phyloP scores from a whole-genome alignment of 2,888 invertebrate genomes.

The Glaucopsyche alexis region DNA sequence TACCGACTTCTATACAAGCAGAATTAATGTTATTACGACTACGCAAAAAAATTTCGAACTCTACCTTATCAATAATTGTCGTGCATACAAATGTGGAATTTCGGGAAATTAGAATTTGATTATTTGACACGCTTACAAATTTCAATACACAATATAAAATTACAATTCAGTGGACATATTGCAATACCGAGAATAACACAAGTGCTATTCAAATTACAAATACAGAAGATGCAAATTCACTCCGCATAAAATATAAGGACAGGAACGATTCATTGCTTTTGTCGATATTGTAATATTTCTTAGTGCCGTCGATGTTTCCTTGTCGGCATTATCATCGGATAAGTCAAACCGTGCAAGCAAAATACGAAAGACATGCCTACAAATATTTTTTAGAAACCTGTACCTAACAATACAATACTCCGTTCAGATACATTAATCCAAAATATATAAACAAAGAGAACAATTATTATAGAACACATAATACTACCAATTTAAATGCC shows the following conservation, averaged over 20 bases:
- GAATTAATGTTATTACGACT: not conserved
- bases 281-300: conserved; percentile 21
- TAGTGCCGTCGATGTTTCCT: not conserved
- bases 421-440: too few relatives aligned
- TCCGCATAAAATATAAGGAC: conserved; percentile 34
- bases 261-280: conserved; percentile 12
- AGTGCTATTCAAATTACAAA: conserved; percentile 30
- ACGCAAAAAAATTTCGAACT: not conserved
- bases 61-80: not conserved
- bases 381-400: too few relatives aligned
- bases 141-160: conserved; percentile 12
- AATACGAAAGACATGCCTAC: too few relatives aligned
- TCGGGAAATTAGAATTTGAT: conserved; percentile 9
- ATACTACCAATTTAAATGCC: too few relatives aligned
- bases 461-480: too few relatives aligned
- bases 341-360: not conserved
- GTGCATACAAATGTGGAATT: conserved; percentile 13
- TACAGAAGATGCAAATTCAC: conserved; percentile 37
- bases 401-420: too few relatives aligned
- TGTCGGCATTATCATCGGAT: not conserved
- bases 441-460: too few relatives aligned
- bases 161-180: conserved; percentile 21
- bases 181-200: conserved; percentile 25
- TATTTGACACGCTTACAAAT: conserved; percentile 5
- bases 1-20: not conserved